Evolutionary conservation across 1,140 invertebrate genomes (phyloP).

Genomic region (Planococcus citri): DNA sequence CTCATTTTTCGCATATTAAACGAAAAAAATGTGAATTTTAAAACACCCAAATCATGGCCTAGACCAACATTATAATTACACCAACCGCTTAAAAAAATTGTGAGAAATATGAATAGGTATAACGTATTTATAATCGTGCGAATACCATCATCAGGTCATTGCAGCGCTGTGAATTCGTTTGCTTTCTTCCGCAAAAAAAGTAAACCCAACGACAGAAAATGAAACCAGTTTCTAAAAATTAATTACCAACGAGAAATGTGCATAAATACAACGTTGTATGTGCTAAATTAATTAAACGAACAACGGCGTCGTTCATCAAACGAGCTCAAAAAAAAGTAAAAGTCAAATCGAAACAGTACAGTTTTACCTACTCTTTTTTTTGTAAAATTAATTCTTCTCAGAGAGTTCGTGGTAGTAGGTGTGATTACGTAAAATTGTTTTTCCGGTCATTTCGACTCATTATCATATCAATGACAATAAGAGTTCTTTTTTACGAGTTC

Average conservation of each 20-base stretch:
- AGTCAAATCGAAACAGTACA: too few species aligned
- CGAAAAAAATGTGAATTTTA: too few species aligned
- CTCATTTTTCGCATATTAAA: too few species aligned
- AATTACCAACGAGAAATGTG: conserved; percentile 2
- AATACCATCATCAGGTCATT: not conserved
- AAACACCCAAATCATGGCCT: too few species aligned
- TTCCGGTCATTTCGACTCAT: not conserved
- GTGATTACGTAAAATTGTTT: not conserved
- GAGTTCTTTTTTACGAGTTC: not conserved
- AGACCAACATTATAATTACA: not conserved
- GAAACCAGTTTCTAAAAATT: not conserved
- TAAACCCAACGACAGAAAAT: not conserved
- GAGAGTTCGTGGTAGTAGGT: not conserved
- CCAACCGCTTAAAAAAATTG: too few species aligned
- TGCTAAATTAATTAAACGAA: conserved; percentile 1
- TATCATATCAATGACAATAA: not conserved
- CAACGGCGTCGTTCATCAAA: not conserved
- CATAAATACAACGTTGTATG: too few species aligned
- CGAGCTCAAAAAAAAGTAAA: not conserved
- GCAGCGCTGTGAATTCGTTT: not conserved
- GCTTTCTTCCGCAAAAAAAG: not conserved
- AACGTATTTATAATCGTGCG: not conserved
- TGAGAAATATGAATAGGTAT: too few species aligned
- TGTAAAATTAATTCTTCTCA: conserved; percentile 4
- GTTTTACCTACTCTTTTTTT: too few species aligned